Evolutionary conservation across 2,113 vertebrate genomes (phyloP).

Genomic region (Corvus hawaiiensis): DNA sequence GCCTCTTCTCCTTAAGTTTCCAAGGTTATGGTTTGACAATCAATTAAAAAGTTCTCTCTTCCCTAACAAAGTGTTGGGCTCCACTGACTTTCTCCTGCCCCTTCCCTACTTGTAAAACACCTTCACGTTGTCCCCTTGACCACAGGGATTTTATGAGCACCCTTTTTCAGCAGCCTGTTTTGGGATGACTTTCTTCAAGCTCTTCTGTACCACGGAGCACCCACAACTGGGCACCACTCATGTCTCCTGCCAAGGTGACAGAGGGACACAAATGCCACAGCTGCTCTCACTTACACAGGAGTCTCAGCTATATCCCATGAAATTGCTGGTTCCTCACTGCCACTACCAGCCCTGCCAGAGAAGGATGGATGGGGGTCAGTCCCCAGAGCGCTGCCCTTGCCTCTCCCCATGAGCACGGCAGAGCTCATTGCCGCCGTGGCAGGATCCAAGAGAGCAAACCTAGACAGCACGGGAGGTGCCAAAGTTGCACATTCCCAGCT

Average conservation of each 20-base stretch:
- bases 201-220: accelerated
- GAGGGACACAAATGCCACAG: not conserved
- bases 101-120: not conserved
- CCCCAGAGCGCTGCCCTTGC: not conserved
- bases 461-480: not conserved
- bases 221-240: not conserved
- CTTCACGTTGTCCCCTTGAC: not conserved
- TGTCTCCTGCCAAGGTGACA: not conserved
- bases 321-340: not conserved
- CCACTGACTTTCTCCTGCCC: not conserved
- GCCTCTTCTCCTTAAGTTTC: constrained; percentile 20
- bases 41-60: constrained; percentile 44
- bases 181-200: not conserved
- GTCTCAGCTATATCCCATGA: accelerated
- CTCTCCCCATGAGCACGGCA: not conserved
- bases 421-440: not conserved
- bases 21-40: constrained; percentile 30
- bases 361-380: not conserved
- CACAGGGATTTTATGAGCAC: not conserved
- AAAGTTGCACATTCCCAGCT: not conserved
- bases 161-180: not conserved
- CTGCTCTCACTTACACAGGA: not conserved
- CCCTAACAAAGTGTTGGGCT: not conserved
- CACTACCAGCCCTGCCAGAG: not conserved
- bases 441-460: not conserved